Conservation (phyloP, 2,797 vertebrate species). For the Melopsittacus undulatus region DNA sequence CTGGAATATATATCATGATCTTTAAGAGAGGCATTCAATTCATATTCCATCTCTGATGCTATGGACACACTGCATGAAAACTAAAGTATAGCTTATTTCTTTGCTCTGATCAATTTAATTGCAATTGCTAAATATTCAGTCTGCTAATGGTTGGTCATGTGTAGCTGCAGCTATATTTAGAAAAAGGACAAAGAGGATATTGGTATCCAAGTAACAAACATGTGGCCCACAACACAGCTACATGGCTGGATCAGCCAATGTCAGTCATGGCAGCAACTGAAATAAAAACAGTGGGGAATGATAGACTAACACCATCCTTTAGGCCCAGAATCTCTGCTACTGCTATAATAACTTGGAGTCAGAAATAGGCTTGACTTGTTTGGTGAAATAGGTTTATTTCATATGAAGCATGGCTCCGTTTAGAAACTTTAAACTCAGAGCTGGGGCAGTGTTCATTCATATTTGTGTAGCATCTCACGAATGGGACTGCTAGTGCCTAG, state of each 20-base stretch:
- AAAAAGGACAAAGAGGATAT: neutral
- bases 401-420: neutral
- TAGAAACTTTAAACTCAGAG: neutral
- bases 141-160: neutral
- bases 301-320: neutral
- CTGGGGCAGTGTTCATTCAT: neutral
- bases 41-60: neutral
- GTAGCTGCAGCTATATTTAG: slow-evolving; percentile 24
- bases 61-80: neutral
- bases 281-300: neutral
- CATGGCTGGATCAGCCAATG: neutral
- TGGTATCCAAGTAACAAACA: slow-evolving; percentile 28
- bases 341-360: neutral
- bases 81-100: neutral
- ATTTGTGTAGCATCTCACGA: neutral
- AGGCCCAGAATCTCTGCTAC: neutral
- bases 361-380: neutral
- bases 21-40: neutral
- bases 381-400: neutral
- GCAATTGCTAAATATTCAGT: slow-evolving; percentile 14
- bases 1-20: fast-evolving
- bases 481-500: neutral
- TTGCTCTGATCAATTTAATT: neutral
- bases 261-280: neutral
- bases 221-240: neutral